Conservation (phyloP, 2,797 vertebrate species). For the Diplodus puntazzo region DNA sequence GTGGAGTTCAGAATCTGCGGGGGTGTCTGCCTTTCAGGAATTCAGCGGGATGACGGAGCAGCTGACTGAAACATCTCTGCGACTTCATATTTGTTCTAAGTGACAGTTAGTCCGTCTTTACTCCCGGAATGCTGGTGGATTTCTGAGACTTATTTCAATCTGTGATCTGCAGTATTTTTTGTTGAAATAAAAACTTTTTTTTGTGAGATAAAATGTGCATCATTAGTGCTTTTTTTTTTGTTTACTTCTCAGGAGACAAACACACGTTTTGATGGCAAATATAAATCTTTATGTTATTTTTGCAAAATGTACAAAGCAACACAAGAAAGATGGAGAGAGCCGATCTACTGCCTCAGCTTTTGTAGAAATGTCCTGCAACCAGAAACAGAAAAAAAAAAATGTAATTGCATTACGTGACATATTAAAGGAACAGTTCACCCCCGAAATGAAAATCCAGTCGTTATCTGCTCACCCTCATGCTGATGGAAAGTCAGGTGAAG, state of each 20-base stretch:
- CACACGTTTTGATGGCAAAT: neutral
- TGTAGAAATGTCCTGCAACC: conserved; percentile 74
- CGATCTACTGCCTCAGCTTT: conserved; percentile 36
- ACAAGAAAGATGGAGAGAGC: neutral
- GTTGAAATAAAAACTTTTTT: conserved; percentile 31
- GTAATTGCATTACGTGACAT: neutral
- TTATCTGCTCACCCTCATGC: too few relatives aligned
- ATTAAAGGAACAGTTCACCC: too few relatives aligned
- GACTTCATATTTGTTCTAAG: neutral
- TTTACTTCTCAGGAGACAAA: neutral
- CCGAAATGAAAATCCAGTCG: too few relatives aligned
- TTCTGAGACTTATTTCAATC: conserved; percentile 2
- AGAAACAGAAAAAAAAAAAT: neutral
- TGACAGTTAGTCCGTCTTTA: neutral
- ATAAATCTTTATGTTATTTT: conserved; percentile 1
- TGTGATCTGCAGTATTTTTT: conserved; percentile 12
- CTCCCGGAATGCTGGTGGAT: neutral
- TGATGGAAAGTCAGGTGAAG: too few relatives aligned
- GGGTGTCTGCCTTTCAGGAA: conserved; percentile 9
- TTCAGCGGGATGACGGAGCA: conserved; percentile 21
- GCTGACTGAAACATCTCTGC: conserved; percentile 24
- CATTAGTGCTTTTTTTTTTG: conserved; percentile 22
- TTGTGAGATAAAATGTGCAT: neutral
- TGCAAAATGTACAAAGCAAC: neutral
- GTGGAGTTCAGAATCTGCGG: neutral